phyloP scores from a whole-genome alignment of 2,113 vertebrate species.

The Solea senegalensis region DNA sequence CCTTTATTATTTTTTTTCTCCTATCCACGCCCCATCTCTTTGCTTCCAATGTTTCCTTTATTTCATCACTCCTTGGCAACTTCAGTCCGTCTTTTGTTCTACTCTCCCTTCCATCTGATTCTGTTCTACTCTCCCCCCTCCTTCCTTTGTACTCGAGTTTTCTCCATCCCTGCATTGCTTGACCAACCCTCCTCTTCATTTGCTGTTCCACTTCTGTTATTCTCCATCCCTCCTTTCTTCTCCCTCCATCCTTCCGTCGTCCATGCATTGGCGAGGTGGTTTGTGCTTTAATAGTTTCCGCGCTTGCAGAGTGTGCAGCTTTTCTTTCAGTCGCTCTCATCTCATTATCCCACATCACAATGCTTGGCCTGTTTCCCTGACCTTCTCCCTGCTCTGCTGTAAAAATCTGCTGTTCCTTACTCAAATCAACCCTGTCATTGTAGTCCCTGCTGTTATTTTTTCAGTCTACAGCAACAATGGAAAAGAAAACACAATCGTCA shows the following conservation, averaged over 20 bases:
- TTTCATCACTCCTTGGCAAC: no score
- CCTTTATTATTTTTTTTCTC: no score
- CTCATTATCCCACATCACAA: conserved; percentile 55
- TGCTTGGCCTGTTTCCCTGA: conserved; percentile 31
- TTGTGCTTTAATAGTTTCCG: neutral
- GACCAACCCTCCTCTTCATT: neutral
- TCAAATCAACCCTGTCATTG: neutral
- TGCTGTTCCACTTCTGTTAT: neutral
- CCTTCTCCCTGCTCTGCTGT: conserved; percentile 7
- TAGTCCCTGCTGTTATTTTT: neutral
- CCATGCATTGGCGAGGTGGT: neutral
- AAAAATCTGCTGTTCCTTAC: conserved; percentile 36
- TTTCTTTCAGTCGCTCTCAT: conserved; percentile 25
- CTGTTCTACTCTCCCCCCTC: neutral
- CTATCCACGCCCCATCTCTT: no score
- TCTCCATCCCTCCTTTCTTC: neutral
- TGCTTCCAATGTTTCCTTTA: no score
- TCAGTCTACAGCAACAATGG: neutral
- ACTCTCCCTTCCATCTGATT: no score
- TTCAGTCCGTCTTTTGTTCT: no score
- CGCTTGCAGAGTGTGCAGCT: conserved; percentile 18
- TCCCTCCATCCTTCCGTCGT: neutral
- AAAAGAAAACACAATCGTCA: no score
- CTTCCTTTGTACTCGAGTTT: neutral
- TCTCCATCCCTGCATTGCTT: neutral